These are phyloP conservation scores for Drosophila elegans DNA, from an alignment of 1,140 invertebrate species.

Conservation along the genomic window DNA sequence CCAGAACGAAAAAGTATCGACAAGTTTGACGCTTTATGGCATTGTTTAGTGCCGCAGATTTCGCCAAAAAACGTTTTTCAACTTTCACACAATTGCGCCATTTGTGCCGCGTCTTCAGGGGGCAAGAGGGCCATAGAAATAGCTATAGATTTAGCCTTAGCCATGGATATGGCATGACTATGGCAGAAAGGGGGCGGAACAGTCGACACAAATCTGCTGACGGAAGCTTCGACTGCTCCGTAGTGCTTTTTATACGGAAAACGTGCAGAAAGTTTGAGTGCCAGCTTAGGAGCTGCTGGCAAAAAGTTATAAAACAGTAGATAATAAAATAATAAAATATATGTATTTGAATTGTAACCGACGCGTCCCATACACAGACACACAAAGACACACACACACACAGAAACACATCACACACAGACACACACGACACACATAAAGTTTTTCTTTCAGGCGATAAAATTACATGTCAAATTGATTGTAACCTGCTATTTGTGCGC, in stretches of 20 bases:
- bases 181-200: background rate
- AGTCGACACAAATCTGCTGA: constrained; percentile 77
- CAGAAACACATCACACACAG: background rate
- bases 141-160: constrained; percentile 17
- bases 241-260: constrained; percentile 78
- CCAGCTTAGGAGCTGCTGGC: constrained; percentile 67
- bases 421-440: constrained; percentile 32
- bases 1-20: constrained; percentile 74
- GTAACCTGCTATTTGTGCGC: constrained; percentile 80
- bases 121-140: background rate
- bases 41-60: constrained; percentile 83
- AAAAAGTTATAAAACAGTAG: constrained; percentile 83
- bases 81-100: constrained; percentile 83
- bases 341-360: constrained; percentile 78
- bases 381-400: constrained; percentile 1
- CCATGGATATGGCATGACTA: background rate
- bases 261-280: constrained; percentile 83
- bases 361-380: constrained; percentile 25
- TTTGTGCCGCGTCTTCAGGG: constrained; percentile 72
- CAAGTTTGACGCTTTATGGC: constrained; percentile 83
- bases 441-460: constrained; percentile 74
- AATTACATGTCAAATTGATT: constrained; percentile 83
- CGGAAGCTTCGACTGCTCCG: constrained; percentile 69
- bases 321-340: constrained; percentile 83
- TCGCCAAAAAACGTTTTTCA: constrained; percentile 82